Evolutionary conservation across 2,888 invertebrate species (phyloP).

Genomic region (Watsonalla cultraria): DNA sequence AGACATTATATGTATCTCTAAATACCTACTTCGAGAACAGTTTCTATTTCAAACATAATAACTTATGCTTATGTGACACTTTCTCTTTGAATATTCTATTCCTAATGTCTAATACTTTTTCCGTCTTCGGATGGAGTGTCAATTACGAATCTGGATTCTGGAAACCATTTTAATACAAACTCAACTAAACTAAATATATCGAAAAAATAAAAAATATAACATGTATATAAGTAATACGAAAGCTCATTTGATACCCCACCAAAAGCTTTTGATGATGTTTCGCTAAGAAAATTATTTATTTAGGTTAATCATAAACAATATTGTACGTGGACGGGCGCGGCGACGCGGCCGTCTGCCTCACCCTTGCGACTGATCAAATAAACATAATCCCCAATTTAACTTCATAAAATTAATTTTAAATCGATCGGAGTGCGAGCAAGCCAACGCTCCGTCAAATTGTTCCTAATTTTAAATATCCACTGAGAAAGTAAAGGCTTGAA

Average conservation of each 20-base stretch:
- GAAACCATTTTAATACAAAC: too few species aligned
- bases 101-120: too few species aligned
- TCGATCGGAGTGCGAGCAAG: conserved; percentile 62
- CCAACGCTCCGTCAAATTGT: conserved; percentile 45
- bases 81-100: too few species aligned
- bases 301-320: conserved; percentile 16
- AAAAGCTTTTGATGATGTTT: neutral
- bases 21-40: too few species aligned
- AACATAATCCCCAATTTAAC: conserved; percentile 76
- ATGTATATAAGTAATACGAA: neutral
- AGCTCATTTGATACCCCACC: neutral
- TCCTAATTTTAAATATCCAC: conserved; percentile 47
- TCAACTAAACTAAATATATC: too few species aligned
- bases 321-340: conserved; percentile 6
- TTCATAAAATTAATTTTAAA: conserved; percentile 74
- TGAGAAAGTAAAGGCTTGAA: conserved; percentile 59
- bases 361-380: conserved; percentile 53
- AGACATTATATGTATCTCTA: too few species aligned
- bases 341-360: conserved; percentile 11
- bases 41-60: too few species aligned
- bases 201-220: too few species aligned
- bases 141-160: too few species aligned
- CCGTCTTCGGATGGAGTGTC: too few species aligned
- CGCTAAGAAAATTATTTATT: conserved; percentile 7
- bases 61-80: too few species aligned